Conservation (phyloP, 2,888 invertebrate species). For the Napeogenes sylphis region DNA sequence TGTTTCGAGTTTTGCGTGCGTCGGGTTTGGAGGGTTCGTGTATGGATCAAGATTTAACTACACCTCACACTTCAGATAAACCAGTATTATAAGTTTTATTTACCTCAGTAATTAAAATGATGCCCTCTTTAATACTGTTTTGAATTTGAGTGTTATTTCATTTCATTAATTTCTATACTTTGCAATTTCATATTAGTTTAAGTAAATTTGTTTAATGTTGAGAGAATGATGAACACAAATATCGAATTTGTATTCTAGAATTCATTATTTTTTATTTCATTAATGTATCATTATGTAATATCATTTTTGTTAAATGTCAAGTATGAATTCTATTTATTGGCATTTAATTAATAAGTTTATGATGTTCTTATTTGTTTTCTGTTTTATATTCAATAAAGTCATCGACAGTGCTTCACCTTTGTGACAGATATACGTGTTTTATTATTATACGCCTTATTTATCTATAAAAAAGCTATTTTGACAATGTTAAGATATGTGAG, state of each 20-base stretch:
- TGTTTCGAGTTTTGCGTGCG: neutral
- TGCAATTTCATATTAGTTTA: slow-evolving; percentile 2
- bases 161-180: neutral
- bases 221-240: neutral
- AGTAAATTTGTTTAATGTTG: neutral
- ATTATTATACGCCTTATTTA: neutral
- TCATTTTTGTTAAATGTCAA: slow-evolving; percentile 2
- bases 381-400: slow-evolving; percentile 3
- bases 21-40: neutral
- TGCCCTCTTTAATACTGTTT: neutral
- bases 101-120: neutral
- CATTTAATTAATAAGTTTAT: slow-evolving; percentile 2
- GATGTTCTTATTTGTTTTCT: slow-evolving; percentile 3
- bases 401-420: slow-evolving; percentile 3
- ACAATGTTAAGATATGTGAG: too few relatives aligned
- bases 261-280: slow-evolving; percentile 1
- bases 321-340: neutral
- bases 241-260: slow-evolving; percentile 1
- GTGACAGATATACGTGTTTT: neutral
- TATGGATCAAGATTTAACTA: neutral
- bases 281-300: neutral
- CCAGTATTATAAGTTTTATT: slow-evolving; percentile 6
- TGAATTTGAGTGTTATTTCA: neutral
- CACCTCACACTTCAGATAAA: neutral
- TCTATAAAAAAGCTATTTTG: neutral